Evolutionary conservation across 2,888 invertebrate species (phyloP).

Genomic region (Tetrapedia diversipes): DNA sequence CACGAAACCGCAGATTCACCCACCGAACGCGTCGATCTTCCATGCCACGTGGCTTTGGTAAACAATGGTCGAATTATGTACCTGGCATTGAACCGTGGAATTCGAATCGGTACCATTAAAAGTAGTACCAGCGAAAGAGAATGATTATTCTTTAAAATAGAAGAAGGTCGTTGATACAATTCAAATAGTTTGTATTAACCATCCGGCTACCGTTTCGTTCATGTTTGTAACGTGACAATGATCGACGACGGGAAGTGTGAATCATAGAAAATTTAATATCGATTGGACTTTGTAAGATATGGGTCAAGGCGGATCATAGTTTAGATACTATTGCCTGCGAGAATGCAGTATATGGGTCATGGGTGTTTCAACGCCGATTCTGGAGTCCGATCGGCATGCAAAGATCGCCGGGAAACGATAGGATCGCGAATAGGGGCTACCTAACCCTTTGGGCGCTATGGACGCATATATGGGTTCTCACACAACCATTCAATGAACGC

Average conservation of each 20-base stretch:
- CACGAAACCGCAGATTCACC: constrained; percentile 39
- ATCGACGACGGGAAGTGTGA: background rate
- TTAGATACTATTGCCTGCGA: background rate
- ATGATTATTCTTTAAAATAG: background rate
- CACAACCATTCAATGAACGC: too few species aligned
- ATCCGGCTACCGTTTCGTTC: too few species aligned
- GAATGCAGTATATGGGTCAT: constrained; percentile 14
- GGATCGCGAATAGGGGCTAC: constrained; percentile 51
- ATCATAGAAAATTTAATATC: constrained; percentile 12
- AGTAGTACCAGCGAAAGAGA: background rate
- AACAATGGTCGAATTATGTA: constrained; percentile 68
- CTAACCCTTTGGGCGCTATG: too few species aligned
- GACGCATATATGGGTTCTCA: too few species aligned
- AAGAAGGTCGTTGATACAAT: background rate
- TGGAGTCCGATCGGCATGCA: constrained; percentile 48
- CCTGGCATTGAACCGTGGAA: background rate
- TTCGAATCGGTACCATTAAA: too few species aligned
- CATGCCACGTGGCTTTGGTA: constrained; percentile 74
- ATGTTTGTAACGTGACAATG: too few species aligned
- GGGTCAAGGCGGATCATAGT: constrained; percentile 34
- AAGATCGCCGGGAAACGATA: constrained; percentile 33
- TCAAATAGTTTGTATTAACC: background rate
- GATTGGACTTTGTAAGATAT: constrained; percentile 23
- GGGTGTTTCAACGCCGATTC: constrained; percentile 29
- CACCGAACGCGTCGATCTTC: constrained; percentile 47